These are phyloP conservation scores for Xiphorhynchus erythropygius DNA, from an alignment of 2,797 vertebrate genomes.

Conservation along the genomic window DNA sequence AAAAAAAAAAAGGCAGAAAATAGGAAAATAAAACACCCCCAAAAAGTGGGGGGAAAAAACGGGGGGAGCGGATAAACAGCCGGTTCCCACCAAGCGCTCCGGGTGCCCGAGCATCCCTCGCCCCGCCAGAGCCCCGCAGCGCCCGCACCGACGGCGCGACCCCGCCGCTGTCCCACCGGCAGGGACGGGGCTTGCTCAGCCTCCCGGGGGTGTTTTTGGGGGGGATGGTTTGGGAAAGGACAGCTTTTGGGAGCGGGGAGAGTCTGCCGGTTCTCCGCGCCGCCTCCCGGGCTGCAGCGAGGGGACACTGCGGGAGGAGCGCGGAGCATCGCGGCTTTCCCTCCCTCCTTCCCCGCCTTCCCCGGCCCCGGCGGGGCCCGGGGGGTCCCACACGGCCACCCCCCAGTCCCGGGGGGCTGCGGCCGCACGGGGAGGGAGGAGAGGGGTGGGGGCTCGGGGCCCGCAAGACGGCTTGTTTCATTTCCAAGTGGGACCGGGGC, in stretches of 20 bases:
- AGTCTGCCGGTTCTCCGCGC: not conserved
- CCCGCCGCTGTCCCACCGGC: not conserved
- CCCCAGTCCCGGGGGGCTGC: not conserved
- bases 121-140: not conserved
- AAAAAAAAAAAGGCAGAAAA: constrained; percentile 30
- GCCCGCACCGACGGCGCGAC: not conserved
- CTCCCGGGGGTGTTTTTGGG: rapidly evolving
- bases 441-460: not conserved
- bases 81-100: not conserved
- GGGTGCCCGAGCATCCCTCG: not conserved
- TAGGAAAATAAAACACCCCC: not conserved
- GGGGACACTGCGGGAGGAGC: not conserved
- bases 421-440: not conserved
- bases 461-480: constrained; percentile 72
- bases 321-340: not conserved
- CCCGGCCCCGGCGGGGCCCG: not conserved
- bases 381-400: not conserved
- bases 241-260: not conserved
- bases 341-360: not conserved
- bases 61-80: not conserved
- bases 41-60: not conserved
- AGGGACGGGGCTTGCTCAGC: not conserved
- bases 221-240: not conserved
- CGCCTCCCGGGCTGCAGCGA: not conserved
- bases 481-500: constrained; percentile 87